Evolutionary conservation across 2,888 invertebrate genomes (phyloP).

Genomic region (Hyposoter didymator): DNA sequence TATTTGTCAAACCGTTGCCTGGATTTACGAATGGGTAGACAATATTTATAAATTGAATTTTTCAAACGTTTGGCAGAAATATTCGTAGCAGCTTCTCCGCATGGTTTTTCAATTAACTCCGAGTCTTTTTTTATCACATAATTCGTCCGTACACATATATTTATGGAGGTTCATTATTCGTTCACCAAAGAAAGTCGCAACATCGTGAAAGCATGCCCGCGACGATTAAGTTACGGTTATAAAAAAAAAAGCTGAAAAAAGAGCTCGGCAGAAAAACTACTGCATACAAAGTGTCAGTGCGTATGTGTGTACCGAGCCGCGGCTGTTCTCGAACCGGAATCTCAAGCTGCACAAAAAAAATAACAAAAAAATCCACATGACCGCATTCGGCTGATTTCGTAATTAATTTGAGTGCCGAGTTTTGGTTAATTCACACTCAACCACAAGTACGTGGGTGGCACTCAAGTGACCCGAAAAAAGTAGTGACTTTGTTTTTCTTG

Average conservation of each 20-base stretch:
- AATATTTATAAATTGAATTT: background rate
- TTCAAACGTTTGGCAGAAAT: background rate
- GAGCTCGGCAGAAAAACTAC: constrained; percentile 14
- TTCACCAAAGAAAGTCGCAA: constrained; percentile 16
- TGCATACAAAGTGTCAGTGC: constrained; percentile 57
- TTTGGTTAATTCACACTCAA: constrained; percentile 41
- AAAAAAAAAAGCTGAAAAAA: constrained; percentile 4
- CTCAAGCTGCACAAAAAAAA: constrained; percentile 34
- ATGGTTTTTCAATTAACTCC: constrained; percentile 10
- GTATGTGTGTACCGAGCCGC: constrained; percentile 34
- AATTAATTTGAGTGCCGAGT: constrained; percentile 48
- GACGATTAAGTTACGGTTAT: constrained; percentile 43
- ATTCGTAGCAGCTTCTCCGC: background rate
- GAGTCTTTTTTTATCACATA: constrained; percentile 1
- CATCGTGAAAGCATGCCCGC: constrained; percentile 46
- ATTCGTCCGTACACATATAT: background rate
- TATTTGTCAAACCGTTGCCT: constrained; percentile 12
- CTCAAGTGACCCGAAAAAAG: constrained; percentile 26
- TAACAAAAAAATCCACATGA: constrained; percentile 31
- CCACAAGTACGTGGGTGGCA: constrained; percentile 47
- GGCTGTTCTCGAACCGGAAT: constrained; percentile 40
- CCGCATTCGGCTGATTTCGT: constrained; percentile 47
- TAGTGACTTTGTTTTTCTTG: constrained; percentile 3
- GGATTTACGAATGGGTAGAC: constrained; percentile 8
- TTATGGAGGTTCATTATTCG: constrained; percentile 24